phyloP scores from a whole-genome alignment of 2,888 invertebrate species.

The Trissolcus brochymenae region DNA sequence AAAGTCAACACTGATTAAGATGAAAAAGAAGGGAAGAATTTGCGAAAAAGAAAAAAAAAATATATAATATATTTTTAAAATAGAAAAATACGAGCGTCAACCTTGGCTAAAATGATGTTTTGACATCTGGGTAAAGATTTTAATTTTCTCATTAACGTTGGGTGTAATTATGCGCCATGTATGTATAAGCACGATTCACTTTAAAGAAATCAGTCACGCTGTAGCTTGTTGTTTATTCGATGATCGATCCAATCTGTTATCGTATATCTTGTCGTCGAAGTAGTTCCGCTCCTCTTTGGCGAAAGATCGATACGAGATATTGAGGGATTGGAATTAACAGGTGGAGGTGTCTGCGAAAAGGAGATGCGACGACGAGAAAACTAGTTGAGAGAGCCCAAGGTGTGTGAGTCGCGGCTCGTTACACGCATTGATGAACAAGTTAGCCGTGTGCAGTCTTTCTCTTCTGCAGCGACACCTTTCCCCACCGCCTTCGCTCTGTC shows the following conservation, averaged over 20 bases:
- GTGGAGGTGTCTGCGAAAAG: slow-evolving; percentile 14
- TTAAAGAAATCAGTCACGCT: slow-evolving; percentile 53
- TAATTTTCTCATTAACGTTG: slow-evolving; percentile 50
- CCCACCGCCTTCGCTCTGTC: slow-evolving; percentile 54
- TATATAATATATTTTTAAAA: background rate
- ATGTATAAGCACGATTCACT: slow-evolving; percentile 46
- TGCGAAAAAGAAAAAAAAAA: slow-evolving; percentile 15
- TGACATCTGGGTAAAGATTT: slow-evolving; percentile 50
- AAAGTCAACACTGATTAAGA: background rate
- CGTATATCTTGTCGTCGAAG: slow-evolving; percentile 64
- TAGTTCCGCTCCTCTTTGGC: slow-evolving; percentile 35
- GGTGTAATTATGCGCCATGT: slow-evolving; percentile 38
- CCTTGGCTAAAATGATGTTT: slow-evolving; percentile 28
- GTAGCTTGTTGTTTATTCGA: slow-evolving; percentile 63
- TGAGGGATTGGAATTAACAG: slow-evolving; percentile 50
- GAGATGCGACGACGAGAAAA: slow-evolving; percentile 28
- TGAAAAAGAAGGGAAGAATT: slow-evolving; percentile 8
- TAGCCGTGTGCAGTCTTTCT: slow-evolving; percentile 56
- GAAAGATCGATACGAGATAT: slow-evolving; percentile 54
- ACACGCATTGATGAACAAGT: slow-evolving; percentile 64
- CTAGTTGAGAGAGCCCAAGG: slow-evolving; percentile 32
- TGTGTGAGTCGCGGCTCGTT: slow-evolving; percentile 63
- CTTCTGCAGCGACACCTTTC: slow-evolving; percentile 55
- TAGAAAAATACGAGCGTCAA: slow-evolving; percentile 26
- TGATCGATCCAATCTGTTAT: slow-evolving; percentile 68